These are phyloP conservation scores for Muscidifurax raptorellus DNA, from an alignment of 1,140 invertebrate genomes.

Conservation along the genomic window DNA sequence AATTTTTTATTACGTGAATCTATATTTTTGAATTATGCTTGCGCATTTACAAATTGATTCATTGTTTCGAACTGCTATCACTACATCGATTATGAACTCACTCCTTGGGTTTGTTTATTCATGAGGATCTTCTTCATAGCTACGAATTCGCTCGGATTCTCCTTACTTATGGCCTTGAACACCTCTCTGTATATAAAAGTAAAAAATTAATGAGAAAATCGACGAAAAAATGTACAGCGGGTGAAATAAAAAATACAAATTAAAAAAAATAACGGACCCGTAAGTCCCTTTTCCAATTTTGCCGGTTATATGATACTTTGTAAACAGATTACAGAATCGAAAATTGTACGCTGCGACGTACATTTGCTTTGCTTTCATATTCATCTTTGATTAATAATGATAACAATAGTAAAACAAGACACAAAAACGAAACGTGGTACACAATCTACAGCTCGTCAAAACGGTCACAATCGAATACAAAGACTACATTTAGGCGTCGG, in stretches of 20 bases:
- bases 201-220: not conserved
- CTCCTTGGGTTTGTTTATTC: conserved; percentile 99
- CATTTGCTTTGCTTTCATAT: conserved; percentile 85
- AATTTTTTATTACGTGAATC: no score
- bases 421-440: no score
- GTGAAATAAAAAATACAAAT: not conserved
- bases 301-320: conserved; percentile 95
- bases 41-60: not conserved
- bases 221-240: not conserved
- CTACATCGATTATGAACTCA: conserved; percentile 73
- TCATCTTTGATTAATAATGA: conserved; percentile 64
- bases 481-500: no score
- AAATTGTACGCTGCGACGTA: conserved; percentile 94
- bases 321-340: conserved; percentile 92
- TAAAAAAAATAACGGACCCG: conserved; percentile 78
- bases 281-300: conserved; percentile 99
- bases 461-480: no score
- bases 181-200: conserved; percentile 85
- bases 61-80: not conserved
- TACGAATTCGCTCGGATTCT: conserved; percentile 91
- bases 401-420: no score
- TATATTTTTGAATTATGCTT: no score
- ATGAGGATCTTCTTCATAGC: conserved; percentile 99
- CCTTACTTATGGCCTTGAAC: conserved; percentile 95
- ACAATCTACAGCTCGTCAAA: no score